These are phyloP conservation scores for Dascyllus trimaculatus DNA, from an alignment of 2,113 vertebrate species.

Conservation along the genomic window DNA sequence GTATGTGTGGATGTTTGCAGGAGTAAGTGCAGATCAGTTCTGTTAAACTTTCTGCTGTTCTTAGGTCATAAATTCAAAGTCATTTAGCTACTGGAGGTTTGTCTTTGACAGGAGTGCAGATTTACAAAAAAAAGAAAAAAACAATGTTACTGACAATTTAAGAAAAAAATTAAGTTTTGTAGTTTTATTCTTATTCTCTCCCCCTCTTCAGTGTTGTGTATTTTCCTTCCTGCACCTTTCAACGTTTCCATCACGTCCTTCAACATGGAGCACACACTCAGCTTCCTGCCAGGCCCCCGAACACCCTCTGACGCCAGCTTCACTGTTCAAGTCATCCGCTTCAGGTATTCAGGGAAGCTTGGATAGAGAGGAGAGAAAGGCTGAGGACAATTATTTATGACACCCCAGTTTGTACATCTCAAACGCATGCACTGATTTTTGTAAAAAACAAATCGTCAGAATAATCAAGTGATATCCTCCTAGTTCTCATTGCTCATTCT, in stretches of 20 bases:
- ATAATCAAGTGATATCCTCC: no score
- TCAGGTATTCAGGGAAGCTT: constrained; percentile 54
- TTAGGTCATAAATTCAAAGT: no score
- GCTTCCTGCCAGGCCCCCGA: constrained; percentile 63
- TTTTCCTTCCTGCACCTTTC: constrained; percentile 62
- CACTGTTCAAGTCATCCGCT: constrained; percentile 46
- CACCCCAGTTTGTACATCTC: no score
- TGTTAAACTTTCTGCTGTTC: no score
- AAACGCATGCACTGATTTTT: no score
- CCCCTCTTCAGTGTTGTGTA: constrained; percentile 36
- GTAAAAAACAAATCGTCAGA: no score
- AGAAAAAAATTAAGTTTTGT: neutral
- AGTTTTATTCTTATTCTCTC: neutral
- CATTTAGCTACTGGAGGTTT: neutral
- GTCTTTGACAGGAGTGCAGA: neutral
- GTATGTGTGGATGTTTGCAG: neutral
- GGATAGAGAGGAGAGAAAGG: no score
- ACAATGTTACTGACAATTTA: neutral
- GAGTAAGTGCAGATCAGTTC: no score
- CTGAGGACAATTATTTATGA: no score
- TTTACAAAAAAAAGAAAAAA: no score
- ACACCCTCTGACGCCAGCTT: constrained; percentile 53
- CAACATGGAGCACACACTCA: constrained; percentile 78
- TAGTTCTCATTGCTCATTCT: no score
- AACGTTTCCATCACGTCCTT: constrained; percentile 74